Conservation (phyloP, 2,797 vertebrate species). For the Lepus townsendii region DNA sequence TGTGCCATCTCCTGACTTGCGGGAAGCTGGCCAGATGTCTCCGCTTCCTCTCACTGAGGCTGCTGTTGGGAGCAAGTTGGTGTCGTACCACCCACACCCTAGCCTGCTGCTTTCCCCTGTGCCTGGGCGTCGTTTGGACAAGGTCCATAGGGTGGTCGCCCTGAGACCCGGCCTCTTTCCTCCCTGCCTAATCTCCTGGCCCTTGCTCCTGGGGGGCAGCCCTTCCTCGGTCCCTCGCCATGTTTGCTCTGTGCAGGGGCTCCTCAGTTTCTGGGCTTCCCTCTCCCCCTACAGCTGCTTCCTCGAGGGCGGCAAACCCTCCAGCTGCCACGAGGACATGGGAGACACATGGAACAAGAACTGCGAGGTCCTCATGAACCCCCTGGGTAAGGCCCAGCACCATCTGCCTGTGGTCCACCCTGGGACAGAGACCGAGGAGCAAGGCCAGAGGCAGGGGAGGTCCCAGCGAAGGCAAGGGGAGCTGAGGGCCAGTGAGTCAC, state of each 20-base stretch:
- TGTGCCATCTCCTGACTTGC: neutral
- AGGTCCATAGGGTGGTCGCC: neutral
- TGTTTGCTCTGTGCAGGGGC: neutral
- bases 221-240: neutral
- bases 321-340: constrained; percentile 79
- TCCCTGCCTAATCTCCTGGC: neutral
- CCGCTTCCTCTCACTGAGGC: neutral
- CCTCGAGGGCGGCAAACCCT: constrained; percentile 84
- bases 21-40: neutral
- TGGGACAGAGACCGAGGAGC: neutral
- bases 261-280: neutral
- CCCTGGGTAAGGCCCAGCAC: constrained; percentile 85
- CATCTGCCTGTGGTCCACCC: too few relatives aligned
- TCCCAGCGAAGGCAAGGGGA: neutral
- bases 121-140: neutral
- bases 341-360: constrained; percentile 89
- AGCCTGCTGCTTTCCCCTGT: neutral
- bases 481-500: neutral
- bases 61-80: too few relatives aligned
- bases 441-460: neutral
- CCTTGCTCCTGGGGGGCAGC: neutral
- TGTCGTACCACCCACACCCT: neutral
- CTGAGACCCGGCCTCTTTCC: neutral
- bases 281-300: constrained; percentile 88
- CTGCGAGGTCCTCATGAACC: constrained; percentile 91